A percentile compares a stretch with the other conserved stretches of the same genome.
These are phyloP conservation scores for Patella pellucida DNA, from an alignment of 2,888 invertebrate species.

Conservation along the genomic window DNA sequence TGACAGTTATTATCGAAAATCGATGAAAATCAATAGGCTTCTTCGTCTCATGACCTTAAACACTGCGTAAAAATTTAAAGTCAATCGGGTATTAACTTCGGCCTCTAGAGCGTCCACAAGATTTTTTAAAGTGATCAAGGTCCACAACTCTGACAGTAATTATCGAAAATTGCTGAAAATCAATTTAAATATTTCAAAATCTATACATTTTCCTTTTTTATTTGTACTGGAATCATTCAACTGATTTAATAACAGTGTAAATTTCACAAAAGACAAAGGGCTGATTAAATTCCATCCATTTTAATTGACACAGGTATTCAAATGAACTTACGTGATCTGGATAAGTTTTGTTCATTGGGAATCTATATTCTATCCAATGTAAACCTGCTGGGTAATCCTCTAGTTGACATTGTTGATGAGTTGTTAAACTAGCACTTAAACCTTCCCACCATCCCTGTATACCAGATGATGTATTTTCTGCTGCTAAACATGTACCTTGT, in stretches of 20 bases:
- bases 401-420: constrained; percentile 82
- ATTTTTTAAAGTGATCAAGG: not conserved
- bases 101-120: too few species aligned
- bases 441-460: constrained; percentile 84
- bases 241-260: not conserved
- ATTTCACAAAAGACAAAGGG: too few species aligned
- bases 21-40: too few species aligned
- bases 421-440: constrained; percentile 81
- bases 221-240: not conserved
- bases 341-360: constrained; percentile 88
- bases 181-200: too few species aligned
- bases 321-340: constrained; percentile 81
- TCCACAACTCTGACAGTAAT: not conserved
- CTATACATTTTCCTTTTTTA: too few species aligned
- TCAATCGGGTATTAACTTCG: too few species aligned
- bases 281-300: not conserved
- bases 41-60: too few species aligned
- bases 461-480: constrained; percentile 47
- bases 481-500: constrained; percentile 45
- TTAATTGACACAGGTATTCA: not conserved
- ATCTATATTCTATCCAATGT: constrained; percentile 88
- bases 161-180: too few species aligned
- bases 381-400: constrained; percentile 83
- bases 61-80: too few species aligned
- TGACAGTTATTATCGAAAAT: too few species aligned